A percentile compares a stretch with the other conserved stretches of the same genome.
Evolutionary conservation across 2,113 vertebrate genomes (phyloP).

Genomic region (Silurus meridionalis): DNA sequence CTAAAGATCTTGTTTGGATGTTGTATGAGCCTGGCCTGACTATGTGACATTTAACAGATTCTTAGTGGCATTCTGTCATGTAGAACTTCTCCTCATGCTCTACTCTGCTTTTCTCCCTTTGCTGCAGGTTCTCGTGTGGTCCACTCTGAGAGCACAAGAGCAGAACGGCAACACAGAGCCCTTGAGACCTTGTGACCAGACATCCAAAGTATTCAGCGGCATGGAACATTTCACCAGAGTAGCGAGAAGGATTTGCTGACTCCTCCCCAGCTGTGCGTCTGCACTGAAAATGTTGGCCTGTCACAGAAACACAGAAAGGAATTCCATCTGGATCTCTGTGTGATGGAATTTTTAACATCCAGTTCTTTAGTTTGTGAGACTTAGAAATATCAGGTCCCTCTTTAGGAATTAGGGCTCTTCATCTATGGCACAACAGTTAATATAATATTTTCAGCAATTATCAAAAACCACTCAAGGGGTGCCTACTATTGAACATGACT

Average conservation of each 20-base stretch:
- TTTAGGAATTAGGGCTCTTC: constrained; percentile 47
- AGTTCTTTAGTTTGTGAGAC: constrained; percentile 5
- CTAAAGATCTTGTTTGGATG: neutral
- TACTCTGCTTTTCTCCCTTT: constrained; percentile 52
- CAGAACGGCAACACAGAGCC: constrained; percentile 60
- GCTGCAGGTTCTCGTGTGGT: constrained; percentile 60
- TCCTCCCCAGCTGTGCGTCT: constrained; percentile 53
- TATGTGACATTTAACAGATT: constrained; percentile 6
- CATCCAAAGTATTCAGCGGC: constrained; percentile 64
- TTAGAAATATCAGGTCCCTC: neutral
- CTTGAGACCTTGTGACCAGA: constrained; percentile 56
- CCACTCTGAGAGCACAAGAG: constrained; percentile 63
- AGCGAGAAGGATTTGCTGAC: constrained; percentile 64
- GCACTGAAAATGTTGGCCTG: constrained; percentile 50
- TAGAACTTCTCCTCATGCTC: constrained; percentile 66
- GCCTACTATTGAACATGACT: constrained; percentile 99
- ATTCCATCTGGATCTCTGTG: constrained; percentile 58
- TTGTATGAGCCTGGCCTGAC: neutral
- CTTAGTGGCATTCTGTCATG: constrained; percentile 68
- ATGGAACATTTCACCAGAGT: constrained; percentile 65
- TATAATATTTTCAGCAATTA: constrained; percentile 66
- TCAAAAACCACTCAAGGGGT: constrained; percentile 77
- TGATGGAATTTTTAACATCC: constrained; percentile 57
- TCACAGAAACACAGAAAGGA: constrained; percentile 58
- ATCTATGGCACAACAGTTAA: constrained; percentile 58